phyloP scores from a whole-genome alignment of 1,140 invertebrate genomes.

The Pteromalus puparum region DNA sequence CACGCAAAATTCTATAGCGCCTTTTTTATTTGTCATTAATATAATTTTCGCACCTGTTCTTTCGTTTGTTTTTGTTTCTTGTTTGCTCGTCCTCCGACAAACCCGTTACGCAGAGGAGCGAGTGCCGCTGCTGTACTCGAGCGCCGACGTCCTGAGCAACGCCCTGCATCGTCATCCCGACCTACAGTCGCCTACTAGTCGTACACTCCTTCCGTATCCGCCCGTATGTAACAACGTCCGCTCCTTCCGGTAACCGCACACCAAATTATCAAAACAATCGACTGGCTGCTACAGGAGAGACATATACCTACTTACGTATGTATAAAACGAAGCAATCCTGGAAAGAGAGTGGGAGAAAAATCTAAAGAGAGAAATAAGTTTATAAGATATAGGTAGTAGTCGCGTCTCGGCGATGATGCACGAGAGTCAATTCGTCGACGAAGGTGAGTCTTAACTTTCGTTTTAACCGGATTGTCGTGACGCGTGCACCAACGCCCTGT shows the following conservation, averaged over 20 bases:
- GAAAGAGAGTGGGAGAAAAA: background rate
- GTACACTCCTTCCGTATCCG: conserved; percentile 65
- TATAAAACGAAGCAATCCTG: background rate
- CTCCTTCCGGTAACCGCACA: conserved; percentile 60
- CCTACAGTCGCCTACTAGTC: conserved; percentile 59
- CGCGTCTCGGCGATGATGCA: no score
- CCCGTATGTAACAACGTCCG: conserved; percentile 68
- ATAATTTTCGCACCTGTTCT: conserved; percentile 65
- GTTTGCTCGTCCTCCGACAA: conserved; percentile 35
- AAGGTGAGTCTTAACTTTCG: background rate
- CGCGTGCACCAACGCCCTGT: background rate
- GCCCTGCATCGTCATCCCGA: conserved; percentile 71
- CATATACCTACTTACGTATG: background rate
- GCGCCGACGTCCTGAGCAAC: conserved; percentile 73
- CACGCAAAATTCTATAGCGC: background rate
- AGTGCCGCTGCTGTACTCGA: conserved; percentile 74
- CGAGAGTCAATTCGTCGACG: background rate
- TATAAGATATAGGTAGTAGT: background rate
- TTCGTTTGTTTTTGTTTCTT: conserved; percentile 64
- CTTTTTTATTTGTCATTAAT: conserved; percentile 30
- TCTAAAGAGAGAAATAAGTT: background rate
- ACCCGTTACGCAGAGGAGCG: conserved; percentile 68
- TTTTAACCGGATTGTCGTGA: background rate
- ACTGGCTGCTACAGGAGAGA: background rate
- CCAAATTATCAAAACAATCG: background rate